Conservation (phyloP, 2,888 invertebrate genomes). For the Serripes groenlandicus region DNA sequence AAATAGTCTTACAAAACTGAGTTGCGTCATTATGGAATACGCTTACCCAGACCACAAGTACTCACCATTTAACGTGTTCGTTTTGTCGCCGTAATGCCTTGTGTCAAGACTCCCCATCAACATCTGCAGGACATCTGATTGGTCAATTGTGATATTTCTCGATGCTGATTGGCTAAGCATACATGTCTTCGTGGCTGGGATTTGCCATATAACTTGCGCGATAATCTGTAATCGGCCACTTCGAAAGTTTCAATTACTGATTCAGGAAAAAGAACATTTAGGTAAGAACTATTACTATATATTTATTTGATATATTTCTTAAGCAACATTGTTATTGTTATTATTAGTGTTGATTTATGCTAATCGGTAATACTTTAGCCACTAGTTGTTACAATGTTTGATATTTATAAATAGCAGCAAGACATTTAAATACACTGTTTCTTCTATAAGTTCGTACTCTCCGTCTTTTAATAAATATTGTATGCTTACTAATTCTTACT, state of each 20-base stretch:
- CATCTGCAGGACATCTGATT: constrained; percentile 12
- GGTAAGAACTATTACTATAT: not conserved
- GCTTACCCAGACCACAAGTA: not conserved
- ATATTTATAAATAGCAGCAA: no score
- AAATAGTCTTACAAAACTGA: no score
- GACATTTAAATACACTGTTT: not conserved
- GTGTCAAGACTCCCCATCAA: not conserved
- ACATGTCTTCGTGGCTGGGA: constrained; percentile 16
- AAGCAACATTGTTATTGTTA: not conserved
- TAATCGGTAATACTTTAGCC: no score
- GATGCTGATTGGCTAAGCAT: constrained; percentile 9
- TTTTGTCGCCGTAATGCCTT: not conserved
- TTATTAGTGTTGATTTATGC: no score
- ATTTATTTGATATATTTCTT: not conserved
- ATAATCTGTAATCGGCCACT: constrained; percentile 2
- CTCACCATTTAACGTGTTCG: not conserved
- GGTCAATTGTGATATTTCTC: not conserved
- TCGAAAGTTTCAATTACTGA: not conserved
- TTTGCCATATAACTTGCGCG: constrained; percentile 9
- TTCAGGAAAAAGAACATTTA: not conserved
- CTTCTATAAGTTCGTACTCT: not conserved
- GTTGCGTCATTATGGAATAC: no score
- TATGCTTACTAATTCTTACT: no score
- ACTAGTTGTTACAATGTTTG: no score
- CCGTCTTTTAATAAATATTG: not conserved